Evolutionary conservation across 1,140 invertebrate genomes (phyloP).

Genomic region (Drosophila miranda): DNA sequence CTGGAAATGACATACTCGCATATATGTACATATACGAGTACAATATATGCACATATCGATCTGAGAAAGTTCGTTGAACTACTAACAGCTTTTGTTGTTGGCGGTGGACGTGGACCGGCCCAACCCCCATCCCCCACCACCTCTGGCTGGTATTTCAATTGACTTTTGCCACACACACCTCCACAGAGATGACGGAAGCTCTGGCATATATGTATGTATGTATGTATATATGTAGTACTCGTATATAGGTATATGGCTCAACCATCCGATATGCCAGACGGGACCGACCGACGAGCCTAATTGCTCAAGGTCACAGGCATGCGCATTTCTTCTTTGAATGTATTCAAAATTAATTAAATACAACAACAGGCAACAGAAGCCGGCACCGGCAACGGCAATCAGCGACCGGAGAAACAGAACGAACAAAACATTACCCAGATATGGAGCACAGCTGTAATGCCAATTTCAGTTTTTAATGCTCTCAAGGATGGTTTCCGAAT

Average conservation of each 20-base stretch:
- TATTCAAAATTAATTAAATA: constrained; percentile 75
- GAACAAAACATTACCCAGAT: background rate
- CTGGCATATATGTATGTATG: background rate
- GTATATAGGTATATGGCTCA: constrained; percentile 63
- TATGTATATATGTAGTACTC: background rate
- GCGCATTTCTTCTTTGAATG: constrained; percentile 68
- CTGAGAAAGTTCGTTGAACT: constrained; percentile 63
- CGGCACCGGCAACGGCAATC: constrained; percentile 6
- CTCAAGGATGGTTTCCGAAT: background rate
- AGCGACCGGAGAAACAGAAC: no score
- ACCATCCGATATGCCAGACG: constrained; percentile 51
- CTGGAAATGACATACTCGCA: background rate
- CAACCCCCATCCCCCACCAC: no score
- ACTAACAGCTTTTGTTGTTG: constrained; percentile 28
- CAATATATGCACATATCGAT: constrained; percentile 42
- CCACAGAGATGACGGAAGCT: constrained; percentile 3
- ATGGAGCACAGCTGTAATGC: background rate
- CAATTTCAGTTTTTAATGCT: background rate
- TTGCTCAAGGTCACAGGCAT: constrained; percentile 77
- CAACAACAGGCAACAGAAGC: constrained; percentile 28
- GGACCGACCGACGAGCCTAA: constrained; percentile 57
- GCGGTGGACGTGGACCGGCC: background rate
- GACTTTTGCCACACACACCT: constrained; percentile 41
- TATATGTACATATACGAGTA: background rate
- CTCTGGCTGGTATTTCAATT: constrained; percentile 40